Evolutionary conservation across 1,140 invertebrate species (phyloP).

Genomic region (Gonatopus flavifemur): DNA sequence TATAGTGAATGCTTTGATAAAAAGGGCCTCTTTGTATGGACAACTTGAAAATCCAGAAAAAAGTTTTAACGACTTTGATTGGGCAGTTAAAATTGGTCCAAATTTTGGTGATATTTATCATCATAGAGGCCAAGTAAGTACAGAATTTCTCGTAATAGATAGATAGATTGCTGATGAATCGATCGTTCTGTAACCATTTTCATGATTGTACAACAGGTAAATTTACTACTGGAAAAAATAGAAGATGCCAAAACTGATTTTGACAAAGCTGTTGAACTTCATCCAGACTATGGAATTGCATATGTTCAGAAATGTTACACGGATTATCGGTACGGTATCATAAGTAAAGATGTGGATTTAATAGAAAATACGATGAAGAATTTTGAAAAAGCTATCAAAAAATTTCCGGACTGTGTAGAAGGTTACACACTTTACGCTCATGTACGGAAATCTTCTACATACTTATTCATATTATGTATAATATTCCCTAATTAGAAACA

Average conservation of each 20-base stretch:
- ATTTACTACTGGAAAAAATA: conserved; percentile 78
- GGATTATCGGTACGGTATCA: conserved; percentile 71
- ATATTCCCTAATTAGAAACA: conserved; percentile 6
- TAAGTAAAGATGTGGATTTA: conserved; percentile 59
- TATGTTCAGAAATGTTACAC: conserved; percentile 87
- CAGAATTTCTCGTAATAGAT: conserved; percentile 19
- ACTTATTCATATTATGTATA: conserved; percentile 9
- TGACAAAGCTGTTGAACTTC: conserved; percentile 77
- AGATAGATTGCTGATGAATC: too few species aligned
- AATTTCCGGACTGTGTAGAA: conserved; percentile 83
- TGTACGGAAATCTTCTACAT: conserved; percentile 54
- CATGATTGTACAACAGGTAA: conserved; percentile 64
- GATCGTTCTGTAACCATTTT: neutral
- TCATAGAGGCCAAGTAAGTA: conserved; percentile 69
- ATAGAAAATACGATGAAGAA: conserved; percentile 66
- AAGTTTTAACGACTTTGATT: conserved; percentile 76
- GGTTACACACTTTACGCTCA: conserved; percentile 82
- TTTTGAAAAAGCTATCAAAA: conserved; percentile 75
- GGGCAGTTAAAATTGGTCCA: conserved; percentile 74
- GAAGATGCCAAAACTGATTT: conserved; percentile 81
- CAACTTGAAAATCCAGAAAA: conserved; percentile 74
- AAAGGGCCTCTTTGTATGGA: conserved; percentile 80
- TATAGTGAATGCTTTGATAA: conserved; percentile 87
- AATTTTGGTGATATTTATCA: conserved; percentile 85
- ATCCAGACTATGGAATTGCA: conserved; percentile 80